A percentile compares a stretch with the other conserved stretches of the same genome.
phyloP scores from a whole-genome alignment of 2,888 invertebrate genomes.

The Nipponacmea schrenckii region DNA sequence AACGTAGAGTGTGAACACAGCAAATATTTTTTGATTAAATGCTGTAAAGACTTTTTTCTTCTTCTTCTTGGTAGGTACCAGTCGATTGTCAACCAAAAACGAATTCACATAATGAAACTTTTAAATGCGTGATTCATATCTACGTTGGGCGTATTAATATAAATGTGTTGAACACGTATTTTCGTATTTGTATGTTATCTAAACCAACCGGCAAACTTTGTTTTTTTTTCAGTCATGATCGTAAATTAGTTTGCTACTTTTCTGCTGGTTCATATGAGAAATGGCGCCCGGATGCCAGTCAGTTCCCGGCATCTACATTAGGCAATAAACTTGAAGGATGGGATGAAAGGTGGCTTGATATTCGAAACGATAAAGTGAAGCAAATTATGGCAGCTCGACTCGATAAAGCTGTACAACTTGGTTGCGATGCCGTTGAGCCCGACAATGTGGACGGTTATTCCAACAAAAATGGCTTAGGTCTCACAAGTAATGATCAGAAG shows the following conservation, averaged over 20 bases:
- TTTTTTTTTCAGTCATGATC: conserved; percentile 36
- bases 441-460: conserved; percentile 46
- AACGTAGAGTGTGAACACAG: too few species aligned
- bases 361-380: conserved; percentile 17
- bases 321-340: conserved; percentile 40
- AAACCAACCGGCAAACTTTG: too few species aligned
- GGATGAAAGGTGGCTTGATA: conserved; percentile 42
- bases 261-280: conserved; percentile 44
- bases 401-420: conserved; percentile 35
- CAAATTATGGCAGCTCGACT: conserved; percentile 37
- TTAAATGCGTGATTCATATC: too few species aligned
- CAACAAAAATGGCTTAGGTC: conserved; percentile 34
- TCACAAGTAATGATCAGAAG: conserved; percentile 37
- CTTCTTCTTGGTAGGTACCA: too few species aligned
- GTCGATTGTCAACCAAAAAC: too few species aligned
- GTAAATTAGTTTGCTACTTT: conserved; percentile 45
- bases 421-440: conserved; percentile 48
- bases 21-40: too few species aligned
- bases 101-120: too few species aligned
- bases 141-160: too few species aligned
- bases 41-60: too few species aligned
- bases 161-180: too few species aligned
- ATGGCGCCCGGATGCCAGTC: conserved; percentile 34
- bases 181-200: too few species aligned
- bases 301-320: conserved; percentile 33